Percentiles rank a stretch among this genome's conserved stretches.
Evolutionary conservation across 2,797 vertebrate species (phyloP).

Genomic region (Vespertilio murinus): DNA sequence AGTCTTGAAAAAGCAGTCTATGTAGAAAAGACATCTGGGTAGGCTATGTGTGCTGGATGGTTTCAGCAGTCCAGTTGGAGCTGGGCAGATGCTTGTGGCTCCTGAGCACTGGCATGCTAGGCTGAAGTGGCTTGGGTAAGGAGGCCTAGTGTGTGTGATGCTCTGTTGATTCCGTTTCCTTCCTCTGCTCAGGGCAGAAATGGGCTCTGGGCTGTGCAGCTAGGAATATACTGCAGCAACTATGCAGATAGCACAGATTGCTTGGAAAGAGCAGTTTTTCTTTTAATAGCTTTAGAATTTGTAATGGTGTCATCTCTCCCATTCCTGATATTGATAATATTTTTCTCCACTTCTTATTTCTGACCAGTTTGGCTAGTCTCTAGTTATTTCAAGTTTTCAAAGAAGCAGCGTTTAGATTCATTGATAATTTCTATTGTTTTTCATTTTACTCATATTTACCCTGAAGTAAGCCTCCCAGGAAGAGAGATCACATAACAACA

Average conservation of each 20-base stretch:
- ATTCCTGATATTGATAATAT: neutral
- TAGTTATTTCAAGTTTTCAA: too few relatives aligned
- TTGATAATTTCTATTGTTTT: too few relatives aligned
- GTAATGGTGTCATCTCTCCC: neutral
- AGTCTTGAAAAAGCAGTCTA: neutral
- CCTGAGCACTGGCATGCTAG: neutral
- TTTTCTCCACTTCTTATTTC: neutral
- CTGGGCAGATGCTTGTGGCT: neutral
- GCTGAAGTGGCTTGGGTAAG: neutral
- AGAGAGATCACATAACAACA: too few relatives aligned
- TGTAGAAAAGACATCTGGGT: neutral
- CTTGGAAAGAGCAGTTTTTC: neutral
- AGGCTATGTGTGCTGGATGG: neutral
- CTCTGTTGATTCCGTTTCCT: neutral
- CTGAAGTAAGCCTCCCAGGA: too few relatives aligned
- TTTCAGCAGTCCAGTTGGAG: neutral
- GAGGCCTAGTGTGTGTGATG: neutral
- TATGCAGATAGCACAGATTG: neutral
- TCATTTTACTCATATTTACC: too few relatives aligned
- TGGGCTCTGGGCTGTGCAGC: neutral
- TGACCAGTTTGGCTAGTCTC: too few relatives aligned
- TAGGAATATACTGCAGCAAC: neutral
- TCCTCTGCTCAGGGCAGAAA: neutral
- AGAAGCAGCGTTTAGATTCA: too few relatives aligned
- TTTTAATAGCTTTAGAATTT: neutral